Conservation (phyloP, 2,113 vertebrate species). For the Girardinichthys multiradiatus region DNA sequence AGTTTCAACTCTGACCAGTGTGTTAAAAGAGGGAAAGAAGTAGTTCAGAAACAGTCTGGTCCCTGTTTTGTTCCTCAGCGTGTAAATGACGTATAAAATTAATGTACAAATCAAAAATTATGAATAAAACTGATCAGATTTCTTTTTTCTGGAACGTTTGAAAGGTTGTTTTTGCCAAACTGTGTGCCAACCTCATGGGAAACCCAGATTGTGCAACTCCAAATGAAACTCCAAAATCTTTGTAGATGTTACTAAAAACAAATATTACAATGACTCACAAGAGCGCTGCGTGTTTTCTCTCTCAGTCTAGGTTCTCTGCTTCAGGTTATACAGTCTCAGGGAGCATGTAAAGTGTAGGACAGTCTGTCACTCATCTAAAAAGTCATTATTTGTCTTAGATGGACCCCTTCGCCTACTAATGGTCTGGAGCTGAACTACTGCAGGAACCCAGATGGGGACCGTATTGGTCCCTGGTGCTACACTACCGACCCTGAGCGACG, state of each 20-base stretch:
- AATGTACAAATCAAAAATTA: not conserved
- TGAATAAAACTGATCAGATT: not conserved
- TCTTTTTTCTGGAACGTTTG: not conserved
- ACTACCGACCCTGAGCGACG: conserved; percentile 84
- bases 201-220: not conserved
- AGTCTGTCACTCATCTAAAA: not conserved
- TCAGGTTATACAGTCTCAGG: not conserved
- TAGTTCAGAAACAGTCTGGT: not conserved
- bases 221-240: not conserved
- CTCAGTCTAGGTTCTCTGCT: not conserved
- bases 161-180: not conserved
- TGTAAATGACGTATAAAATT: not conserved
- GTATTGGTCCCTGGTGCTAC: conserved; percentile 94
- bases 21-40: not conserved
- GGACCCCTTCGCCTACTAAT: conserved; percentile 82
- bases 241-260: not conserved
- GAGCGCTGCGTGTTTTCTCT: not conserved
- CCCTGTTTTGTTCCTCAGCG: not conserved
- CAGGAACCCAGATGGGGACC: conserved; percentile 91
- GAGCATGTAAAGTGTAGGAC: not conserved
- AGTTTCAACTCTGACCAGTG: not conserved
- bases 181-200: not conserved
- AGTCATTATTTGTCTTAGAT: conserved; percentile 74
- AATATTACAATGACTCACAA: not conserved
- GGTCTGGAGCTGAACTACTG: conserved; percentile 95